Evolutionary conservation across 2,113 vertebrate species (phyloP), one percentile per base, ranked within the genome.

Genomic region (Martes martes): DNA sequence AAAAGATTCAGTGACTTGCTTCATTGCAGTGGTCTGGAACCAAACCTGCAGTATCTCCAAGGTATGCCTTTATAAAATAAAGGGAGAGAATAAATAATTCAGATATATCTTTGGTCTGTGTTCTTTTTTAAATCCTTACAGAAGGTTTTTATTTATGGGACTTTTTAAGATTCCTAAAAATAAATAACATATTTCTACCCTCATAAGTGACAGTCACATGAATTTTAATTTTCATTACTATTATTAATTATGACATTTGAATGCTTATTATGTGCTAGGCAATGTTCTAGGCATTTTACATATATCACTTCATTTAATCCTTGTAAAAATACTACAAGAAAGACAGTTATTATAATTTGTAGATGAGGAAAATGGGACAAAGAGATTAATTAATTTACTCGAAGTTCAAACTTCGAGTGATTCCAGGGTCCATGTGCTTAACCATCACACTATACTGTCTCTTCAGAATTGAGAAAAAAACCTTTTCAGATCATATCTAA

Each of bases 141-240:
- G 73, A 47, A 79, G 13, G 73, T 96, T 98, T 98, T 67, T 42
- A 76, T 59, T 89, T 95, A 55, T 28, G 10, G 26, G 61, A 91
- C 16, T 78, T 93, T 83, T 83, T 79, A 94, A 69, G 18, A 90
- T 21, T 84, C 36, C 45, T 93, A 83, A 39, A 19, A 88, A 24
- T 52, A 96, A 21, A 86, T 65, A 79, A 26, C 45, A 33, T 23
- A 79, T 28, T 84, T 79, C 36, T 33, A 95, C 59, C 31, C 16
- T 59, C 15, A n/a, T 76, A 94, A 76, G 13, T 42, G 11, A 71
- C 0, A 79, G 26, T 82, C 47, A 94, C 5, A 89, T 52, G 63
- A 80, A 73, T 63, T 59, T 91, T 21, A 52, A 94, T 21, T 59
- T 23, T 69, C 23, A 85, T 33, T 92, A 55, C 2, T 19, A 85